These are phyloP conservation scores for Crypturellus undulatus DNA, from an alignment of 2,113 vertebrate species.

Conservation along the genomic window DNA sequence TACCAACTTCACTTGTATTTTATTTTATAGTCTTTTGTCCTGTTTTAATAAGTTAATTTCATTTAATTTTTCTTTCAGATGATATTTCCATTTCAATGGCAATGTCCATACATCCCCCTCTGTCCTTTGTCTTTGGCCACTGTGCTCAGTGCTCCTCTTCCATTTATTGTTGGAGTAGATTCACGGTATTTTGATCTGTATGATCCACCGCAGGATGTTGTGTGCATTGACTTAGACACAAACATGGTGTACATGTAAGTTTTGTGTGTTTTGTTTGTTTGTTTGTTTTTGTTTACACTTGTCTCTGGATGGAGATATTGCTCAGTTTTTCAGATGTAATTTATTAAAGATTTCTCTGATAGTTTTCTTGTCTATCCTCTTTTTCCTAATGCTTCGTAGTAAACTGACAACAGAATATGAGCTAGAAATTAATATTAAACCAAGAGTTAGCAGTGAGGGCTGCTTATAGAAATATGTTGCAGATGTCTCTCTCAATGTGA, in stretches of 20 bases:
- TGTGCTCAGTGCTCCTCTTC: slow-evolving; percentile 93
- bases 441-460: neutral
- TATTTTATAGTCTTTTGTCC: neutral
- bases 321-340: neutral
- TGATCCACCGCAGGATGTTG: slow-evolving; percentile 95
- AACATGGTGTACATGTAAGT: slow-evolving; percentile 96
- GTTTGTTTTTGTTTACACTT: neutral
- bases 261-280: neutral
- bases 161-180: slow-evolving; percentile 98
- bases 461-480: neutral
- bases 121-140: slow-evolving; percentile 94
- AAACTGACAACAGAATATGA: neutral
- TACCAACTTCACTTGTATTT: neutral
- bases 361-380: neutral
- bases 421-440: neutral
- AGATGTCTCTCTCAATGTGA: neutral
- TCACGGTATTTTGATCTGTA: slow-evolving; percentile 98
- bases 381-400: neutral
- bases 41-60: slow-evolving; percentile 44
- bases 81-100: slow-evolving; percentile 99
- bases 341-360: neutral
- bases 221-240: slow-evolving; percentile 98
- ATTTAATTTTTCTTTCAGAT: slow-evolving; percentile 84
- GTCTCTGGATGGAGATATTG: neutral
- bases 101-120: slow-evolving; percentile 97